Evolutionary conservation across 2,888 invertebrate genomes (phyloP).

Genomic region (Oxyscelio sp.): DNA sequence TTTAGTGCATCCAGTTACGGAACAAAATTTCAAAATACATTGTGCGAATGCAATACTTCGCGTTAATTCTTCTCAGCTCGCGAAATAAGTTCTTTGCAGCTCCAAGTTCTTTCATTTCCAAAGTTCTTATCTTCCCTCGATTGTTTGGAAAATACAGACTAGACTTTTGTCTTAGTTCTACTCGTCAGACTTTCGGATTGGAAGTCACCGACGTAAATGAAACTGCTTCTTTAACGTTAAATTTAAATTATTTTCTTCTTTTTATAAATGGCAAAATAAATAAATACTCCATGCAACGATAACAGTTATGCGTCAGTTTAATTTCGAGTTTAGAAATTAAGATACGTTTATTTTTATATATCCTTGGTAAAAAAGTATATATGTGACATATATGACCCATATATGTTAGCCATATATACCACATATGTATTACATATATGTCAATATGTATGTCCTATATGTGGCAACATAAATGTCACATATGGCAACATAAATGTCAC

Average conservation of each 20-base stretch:
- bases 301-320: too few relatives aligned
- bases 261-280: too few relatives aligned
- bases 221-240: background rate
- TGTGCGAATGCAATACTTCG: background rate
- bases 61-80: background rate
- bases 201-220: background rate
- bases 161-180: constrained; percentile 7
- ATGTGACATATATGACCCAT: too few relatives aligned
- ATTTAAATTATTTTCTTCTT: background rate
- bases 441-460: too few relatives aligned
- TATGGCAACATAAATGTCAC: too few relatives aligned
- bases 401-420: too few relatives aligned
- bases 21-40: constrained; percentile 4
- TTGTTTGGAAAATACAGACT: constrained; percentile 39
- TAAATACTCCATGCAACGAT: too few relatives aligned
- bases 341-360: too few relatives aligned
- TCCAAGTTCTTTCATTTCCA: constrained; percentile 44
- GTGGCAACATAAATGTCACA: too few relatives aligned
- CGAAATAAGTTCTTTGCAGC: constrained; percentile 12
- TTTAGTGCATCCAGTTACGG: background rate
- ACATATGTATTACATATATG: too few relatives aligned
- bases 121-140: constrained; percentile 21
- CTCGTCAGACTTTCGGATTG: constrained; percentile 15
- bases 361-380: too few relatives aligned
- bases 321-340: too few relatives aligned